Evolutionary conservation across 1,140 invertebrate species (phyloP).

Genomic region (Heterodera carotae): DNA sequence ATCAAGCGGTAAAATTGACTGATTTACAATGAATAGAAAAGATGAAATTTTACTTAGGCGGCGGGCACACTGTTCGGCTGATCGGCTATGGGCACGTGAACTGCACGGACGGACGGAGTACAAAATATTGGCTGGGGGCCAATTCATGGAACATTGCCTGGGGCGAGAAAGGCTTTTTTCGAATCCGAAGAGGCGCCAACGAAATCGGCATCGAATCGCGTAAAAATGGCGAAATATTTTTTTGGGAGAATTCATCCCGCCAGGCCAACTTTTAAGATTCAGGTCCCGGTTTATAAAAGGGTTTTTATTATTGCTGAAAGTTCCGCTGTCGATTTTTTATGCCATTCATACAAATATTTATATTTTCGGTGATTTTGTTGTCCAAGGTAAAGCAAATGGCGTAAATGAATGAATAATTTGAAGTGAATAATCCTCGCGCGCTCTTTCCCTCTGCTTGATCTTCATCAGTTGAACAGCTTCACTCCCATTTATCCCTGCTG

Average conservation of each 20-base stretch:
- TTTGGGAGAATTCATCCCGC: neutral
- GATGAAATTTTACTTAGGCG: constrained; percentile 72
- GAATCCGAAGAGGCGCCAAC: constrained; percentile 79
- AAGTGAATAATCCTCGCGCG: neutral
- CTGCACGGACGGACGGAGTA: constrained; percentile 22
- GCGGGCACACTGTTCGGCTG: constrained; percentile 85
- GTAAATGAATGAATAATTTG: no score
- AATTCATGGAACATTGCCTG: constrained; percentile 91
- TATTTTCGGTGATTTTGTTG: no score
- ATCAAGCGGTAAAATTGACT: neutral
- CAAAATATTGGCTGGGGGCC: constrained; percentile 76
- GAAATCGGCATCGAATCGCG: constrained; percentile 84
- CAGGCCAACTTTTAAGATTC: no score
- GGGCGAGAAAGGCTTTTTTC: constrained; percentile 80
- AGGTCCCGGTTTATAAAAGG: no score
- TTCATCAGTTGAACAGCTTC: no score
- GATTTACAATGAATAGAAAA: constrained; percentile 57
- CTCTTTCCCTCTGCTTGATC: neutral
- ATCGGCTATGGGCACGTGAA: constrained; percentile 83
- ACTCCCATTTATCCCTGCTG: neutral
- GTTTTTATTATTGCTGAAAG: no score
- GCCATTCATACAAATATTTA: no score
- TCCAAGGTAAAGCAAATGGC: no score
- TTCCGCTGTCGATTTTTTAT: no score
- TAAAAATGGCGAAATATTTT: constrained; percentile 55